A percentile compares a stretch with the other conserved stretches of the same genome.
Evolutionary conservation across 2,888 invertebrate species (phyloP).

Genomic region (Creontiades dilutus): DNA sequence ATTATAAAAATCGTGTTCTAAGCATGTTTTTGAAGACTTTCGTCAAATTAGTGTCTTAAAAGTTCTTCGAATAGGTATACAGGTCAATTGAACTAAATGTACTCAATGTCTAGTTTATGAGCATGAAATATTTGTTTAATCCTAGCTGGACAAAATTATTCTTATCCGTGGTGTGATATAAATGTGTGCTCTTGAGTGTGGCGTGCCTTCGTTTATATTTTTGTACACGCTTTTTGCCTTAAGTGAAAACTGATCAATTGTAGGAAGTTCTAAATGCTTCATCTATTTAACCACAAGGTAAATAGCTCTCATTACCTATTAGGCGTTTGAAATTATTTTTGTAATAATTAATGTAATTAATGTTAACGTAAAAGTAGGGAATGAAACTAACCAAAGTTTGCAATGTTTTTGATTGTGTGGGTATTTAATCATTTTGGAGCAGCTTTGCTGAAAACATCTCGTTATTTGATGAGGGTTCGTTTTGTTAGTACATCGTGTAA

Average conservation of each 20-base stretch:
- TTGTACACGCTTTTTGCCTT: not conserved
- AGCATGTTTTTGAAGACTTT: no score
- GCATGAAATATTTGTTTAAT: no score
- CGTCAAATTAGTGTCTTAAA: no score
- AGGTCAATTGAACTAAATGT: no score
- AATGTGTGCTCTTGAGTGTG: no score
- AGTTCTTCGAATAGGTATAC: no score
- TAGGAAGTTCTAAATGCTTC: not conserved
- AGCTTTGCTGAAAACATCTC: not conserved
- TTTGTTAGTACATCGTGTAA: not conserved
- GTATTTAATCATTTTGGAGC: not conserved
- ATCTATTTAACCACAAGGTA: not conserved
- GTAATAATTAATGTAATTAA: not conserved
- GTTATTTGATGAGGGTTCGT: not conserved
- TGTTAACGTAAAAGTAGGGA: not conserved
- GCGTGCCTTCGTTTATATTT: not conserved
- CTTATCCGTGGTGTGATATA: no score
- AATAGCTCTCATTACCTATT: not conserved
- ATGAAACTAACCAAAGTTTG: slow-evolving; percentile 6
- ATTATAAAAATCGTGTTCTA: no score
- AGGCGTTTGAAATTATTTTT: not conserved
- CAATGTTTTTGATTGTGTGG: not conserved
- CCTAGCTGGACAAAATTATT: no score
- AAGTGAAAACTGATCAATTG: not conserved
- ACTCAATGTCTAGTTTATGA: no score